Percentiles rank a stretch among this genome's conserved stretches.
Conservation (phyloP, 2,888 invertebrate species). For the Diogma glabrata region DNA sequence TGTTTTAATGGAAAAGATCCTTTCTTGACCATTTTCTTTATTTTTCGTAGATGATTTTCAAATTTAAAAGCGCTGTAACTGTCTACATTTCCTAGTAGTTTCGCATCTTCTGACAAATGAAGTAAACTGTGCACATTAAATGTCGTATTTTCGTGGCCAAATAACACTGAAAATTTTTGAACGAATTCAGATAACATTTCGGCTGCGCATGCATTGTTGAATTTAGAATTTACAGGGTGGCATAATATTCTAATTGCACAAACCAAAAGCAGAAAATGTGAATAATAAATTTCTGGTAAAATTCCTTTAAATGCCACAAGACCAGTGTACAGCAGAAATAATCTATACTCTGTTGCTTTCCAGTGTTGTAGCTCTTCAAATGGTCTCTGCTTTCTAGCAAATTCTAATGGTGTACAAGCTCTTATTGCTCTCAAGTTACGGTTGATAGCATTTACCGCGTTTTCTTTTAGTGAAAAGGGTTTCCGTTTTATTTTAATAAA, state of each 20-base stretch:
- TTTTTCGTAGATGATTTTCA: not conserved
- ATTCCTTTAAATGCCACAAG: too few species aligned
- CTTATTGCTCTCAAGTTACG: not conserved
- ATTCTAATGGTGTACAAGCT: not conserved
- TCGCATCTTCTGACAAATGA: not conserved
- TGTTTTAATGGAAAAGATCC: not conserved
- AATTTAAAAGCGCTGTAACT: not conserved
- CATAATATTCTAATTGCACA: not conserved
- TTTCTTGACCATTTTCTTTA: not conserved
- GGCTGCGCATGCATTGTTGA: not conserved
- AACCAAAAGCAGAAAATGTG: not conserved
- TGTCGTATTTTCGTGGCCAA: not conserved
- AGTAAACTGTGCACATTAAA: not conserved
- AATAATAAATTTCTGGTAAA: too few species aligned
- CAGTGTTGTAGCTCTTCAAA: not conserved
- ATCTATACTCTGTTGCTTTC: not conserved
- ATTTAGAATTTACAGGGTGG: not conserved
- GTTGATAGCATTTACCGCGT: not conserved
- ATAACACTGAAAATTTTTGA: not conserved
- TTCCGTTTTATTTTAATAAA: not conserved
- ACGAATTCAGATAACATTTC: not conserved
- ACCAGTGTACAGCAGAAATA: not conserved
- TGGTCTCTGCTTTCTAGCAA: not conserved
- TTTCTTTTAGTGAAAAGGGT: not conserved
- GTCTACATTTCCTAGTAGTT: not conserved